Evolutionary conservation across 1,140 invertebrate species (phyloP).

Genomic region (Calephelis nemesis): DNA sequence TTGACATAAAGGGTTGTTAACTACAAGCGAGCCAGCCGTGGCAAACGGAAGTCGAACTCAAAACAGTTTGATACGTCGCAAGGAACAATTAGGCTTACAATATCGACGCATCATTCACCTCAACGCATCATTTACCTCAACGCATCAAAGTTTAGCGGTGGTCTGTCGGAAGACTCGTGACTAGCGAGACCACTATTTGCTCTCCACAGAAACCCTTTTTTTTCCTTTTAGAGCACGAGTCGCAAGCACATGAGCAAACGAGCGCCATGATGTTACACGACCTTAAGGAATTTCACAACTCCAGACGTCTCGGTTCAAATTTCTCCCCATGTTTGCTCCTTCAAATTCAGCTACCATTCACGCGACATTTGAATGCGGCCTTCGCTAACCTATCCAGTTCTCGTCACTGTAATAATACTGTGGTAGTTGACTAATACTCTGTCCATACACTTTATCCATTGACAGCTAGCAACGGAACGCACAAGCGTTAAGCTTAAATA

Average conservation of each 20-base stretch:
- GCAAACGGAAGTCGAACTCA: constrained; percentile 47
- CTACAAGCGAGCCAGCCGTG: constrained; percentile 69
- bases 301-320: constrained; percentile 57
- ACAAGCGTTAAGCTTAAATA: constrained; percentile 72
- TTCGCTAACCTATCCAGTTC: constrained; percentile 72
- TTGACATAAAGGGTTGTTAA: constrained; percentile 74
- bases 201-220: constrained; percentile 69
- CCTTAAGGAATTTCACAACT: constrained; percentile 77
- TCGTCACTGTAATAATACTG: constrained; percentile 78
- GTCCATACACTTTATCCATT: constrained; percentile 72
- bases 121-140: constrained; percentile 35
- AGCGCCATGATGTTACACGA: constrained; percentile 72
- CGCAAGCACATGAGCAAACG: constrained; percentile 69
- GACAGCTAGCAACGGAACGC: constrained; percentile 73
- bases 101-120: constrained; percentile 34
- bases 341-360: constrained; percentile 72
- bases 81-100: constrained; percentile 32
- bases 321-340: constrained; percentile 72
- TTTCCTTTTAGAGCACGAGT: constrained; percentile 75
- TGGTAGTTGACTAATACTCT: constrained; percentile 79
- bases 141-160: constrained; percentile 61
- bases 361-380: constrained; percentile 63
- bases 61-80: constrained; percentile 36
- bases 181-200: constrained; percentile 73
- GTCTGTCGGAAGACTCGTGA: constrained; percentile 74